Evolutionary conservation across 2,797 vertebrate genomes (phyloP).

Genomic region (Clamator glandarius): DNA sequence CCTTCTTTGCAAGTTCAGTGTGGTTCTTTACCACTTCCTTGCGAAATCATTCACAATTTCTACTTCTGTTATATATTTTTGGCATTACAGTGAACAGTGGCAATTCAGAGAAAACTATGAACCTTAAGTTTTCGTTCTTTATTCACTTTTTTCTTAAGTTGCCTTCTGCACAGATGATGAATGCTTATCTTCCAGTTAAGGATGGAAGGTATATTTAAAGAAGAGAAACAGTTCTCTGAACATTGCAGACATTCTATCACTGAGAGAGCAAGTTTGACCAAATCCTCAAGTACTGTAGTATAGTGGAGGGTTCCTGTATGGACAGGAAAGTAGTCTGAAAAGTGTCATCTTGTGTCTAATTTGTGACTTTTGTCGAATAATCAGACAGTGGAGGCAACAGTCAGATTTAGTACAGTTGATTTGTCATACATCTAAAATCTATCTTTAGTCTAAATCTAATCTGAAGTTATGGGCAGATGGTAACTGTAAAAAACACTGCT

Average conservation of each 20-base stretch:
- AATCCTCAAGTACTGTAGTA: neutral
- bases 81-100: neutral
- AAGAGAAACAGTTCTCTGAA: neutral
- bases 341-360: neutral
- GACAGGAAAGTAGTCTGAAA: neutral
- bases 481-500: neutral
- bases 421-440: neutral
- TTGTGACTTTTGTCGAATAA: neutral
- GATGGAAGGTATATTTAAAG: neutral
- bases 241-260: neutral
- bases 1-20: neutral
- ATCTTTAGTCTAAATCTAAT: neutral
- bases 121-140: neutral
- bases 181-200: neutral
- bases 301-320: neutral
- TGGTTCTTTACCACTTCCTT: constrained; percentile 33
- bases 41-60: constrained; percentile 18
- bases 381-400: neutral
- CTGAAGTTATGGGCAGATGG: neutral
- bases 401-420: neutral
- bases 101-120: neutral
- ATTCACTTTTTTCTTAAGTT: neutral
- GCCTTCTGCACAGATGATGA: neutral
- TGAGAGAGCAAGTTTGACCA: neutral
- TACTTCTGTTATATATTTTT: neutral